Base-by-base conservation (phyloP, 2,113 vertebrate species). In the Dipodomys stephensi region DNA sequence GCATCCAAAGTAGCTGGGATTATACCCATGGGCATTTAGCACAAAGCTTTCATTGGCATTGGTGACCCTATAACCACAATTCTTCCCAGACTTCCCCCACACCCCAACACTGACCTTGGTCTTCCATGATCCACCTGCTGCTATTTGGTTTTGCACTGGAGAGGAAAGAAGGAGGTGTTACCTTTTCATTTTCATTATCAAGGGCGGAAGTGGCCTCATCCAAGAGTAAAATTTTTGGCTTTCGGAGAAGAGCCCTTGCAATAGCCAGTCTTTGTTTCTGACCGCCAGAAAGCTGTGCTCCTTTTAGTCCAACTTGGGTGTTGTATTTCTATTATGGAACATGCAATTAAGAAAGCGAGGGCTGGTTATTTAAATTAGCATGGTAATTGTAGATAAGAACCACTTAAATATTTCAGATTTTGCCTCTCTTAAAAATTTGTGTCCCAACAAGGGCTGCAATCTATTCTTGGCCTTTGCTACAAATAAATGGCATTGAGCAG, bases 211-310 rank as follows among this genome's bases (percentile, higher is more conserved):
- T 98, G 92, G 97, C 97, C 30, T 98, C 97, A 85, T 97, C 97
- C 87, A 97, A 90, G 74, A 97, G 79, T 65, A 98, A 94, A 87
- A 97, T 94, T 91, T 97, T 97, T 57, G 97, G 97, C 83, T 97
- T 95, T 49, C 90, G 88, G 64, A 98, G 92, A 79, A 97, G 97
- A 85, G 97, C 98, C 85, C 97, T 96, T 78, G 97, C 96, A 71
- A 98, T 97, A 74, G 97, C 97, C 57, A 97, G 65, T 94, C 96
- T 96, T 94, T 98, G 97, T 65, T 98, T 98, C 92, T 97, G 97
- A 72, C 97, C 90, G 0, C 97, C 97, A 57, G 97, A 97, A 87
- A 98, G 96, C 71, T 97, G 97, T 30, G 90, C 60, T 85, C 97
- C 98, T 94, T 96, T 98, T 13, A 93, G 92, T 91, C 97, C 97